A percentile compares a stretch with the other conserved stretches of the same genome.
Conservation (phyloP, 2,113 vertebrate genomes). For the Patagioenas fasciata region DNA sequence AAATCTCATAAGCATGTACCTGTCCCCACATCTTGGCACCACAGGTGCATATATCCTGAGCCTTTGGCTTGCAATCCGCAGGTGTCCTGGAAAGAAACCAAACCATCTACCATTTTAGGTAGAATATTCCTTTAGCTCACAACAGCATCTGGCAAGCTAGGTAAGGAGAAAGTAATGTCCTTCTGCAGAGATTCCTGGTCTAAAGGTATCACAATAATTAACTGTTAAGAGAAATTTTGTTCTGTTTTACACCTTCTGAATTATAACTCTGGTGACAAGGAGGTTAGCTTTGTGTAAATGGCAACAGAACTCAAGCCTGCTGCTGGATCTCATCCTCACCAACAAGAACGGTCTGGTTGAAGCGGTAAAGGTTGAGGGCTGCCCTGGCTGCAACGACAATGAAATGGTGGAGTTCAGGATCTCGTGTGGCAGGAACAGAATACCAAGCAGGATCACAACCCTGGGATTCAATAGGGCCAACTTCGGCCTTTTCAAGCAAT, state of each 20-base stretch:
- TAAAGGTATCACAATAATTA: not conserved
- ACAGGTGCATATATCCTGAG: not conserved
- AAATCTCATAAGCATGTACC: not conserved
- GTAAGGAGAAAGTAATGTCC: not conserved
- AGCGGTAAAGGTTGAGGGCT: no score
- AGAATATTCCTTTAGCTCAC: not conserved
- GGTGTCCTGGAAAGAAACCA: not conserved
- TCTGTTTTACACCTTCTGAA: not conserved
- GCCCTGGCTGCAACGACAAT: no score
- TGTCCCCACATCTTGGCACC: not conserved
- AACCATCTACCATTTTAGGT: not conserved
- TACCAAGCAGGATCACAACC: no score
- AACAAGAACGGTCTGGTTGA: no score
- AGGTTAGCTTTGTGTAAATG: not conserved
- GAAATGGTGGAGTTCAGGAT: no score
- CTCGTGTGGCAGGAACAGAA: no score
- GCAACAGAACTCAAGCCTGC: not conserved
- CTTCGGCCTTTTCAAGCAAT: no score
- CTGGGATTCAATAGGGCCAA: no score
- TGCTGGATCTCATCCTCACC: no score
- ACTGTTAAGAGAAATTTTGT: not conserved
- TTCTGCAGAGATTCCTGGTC: not conserved
- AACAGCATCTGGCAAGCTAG: not conserved
- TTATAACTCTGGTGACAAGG: not conserved
- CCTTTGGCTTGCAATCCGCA: not conserved